phyloP scores from a whole-genome alignment of 2,113 vertebrate genomes.

The Serilophus lunatus region DNA sequence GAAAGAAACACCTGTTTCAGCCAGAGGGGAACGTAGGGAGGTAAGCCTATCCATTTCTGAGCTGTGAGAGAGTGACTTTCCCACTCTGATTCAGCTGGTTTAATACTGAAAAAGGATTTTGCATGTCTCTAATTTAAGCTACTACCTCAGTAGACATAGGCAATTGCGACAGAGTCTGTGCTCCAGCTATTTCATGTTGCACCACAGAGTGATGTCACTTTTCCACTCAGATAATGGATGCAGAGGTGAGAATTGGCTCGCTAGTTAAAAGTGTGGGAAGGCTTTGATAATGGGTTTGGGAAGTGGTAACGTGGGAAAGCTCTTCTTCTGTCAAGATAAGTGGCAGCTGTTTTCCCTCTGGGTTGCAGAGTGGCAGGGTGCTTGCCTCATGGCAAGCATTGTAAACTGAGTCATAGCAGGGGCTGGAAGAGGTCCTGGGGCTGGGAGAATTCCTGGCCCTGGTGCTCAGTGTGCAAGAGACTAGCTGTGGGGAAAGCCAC shows the following conservation, averaged over 20 bases:
- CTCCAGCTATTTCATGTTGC: background rate
- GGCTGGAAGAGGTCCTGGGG: too few species aligned
- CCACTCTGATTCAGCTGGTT: background rate
- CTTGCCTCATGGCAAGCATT: accelerated
- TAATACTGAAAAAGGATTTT: background rate
- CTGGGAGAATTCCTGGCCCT: background rate
- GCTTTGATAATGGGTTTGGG: background rate
- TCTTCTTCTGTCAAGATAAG: background rate
- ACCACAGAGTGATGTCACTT: background rate
- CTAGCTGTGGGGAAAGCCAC: background rate
- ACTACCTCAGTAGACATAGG: background rate
- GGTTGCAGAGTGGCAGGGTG: accelerated
- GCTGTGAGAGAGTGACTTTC: background rate
- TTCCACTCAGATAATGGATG: background rate
- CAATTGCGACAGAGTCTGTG: background rate
- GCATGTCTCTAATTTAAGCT: background rate
- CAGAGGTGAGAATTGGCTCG: background rate
- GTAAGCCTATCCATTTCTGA: background rate
- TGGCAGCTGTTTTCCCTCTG: background rate
- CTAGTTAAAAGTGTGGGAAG: accelerated
- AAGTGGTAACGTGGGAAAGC: background rate
- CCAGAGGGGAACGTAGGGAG: background rate
- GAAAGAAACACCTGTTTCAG: background rate
- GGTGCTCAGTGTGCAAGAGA: background rate
- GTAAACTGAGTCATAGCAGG: background rate